Evolutionary conservation across 1,140 invertebrate species (phyloP), one percentile per base, ranked within the genome.

Genomic region (Brachionus plicatilis): DNA sequence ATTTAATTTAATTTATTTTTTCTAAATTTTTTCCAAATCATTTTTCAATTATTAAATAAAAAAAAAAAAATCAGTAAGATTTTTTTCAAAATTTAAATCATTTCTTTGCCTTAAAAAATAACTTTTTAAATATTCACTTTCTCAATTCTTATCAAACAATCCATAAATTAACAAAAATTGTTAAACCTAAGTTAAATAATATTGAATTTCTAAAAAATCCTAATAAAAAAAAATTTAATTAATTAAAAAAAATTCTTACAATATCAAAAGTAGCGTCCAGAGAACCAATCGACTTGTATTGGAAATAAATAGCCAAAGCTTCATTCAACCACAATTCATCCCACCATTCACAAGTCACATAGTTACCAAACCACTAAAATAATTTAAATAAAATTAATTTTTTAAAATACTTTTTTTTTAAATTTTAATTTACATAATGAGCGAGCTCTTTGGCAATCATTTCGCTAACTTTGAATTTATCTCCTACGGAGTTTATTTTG

Each of bases 251-350:
- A 33, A 33, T 56, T 53, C 17, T 83, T 83, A 72, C 91, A 84
- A 94, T 92, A 87, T 93, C 93, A 94, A 94, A 95, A 7, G 93
- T 91, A 45, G 93, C 94, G 86, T 94, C 93, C 0, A 95, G 92
- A 91, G 94, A 88, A 17, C 89, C 86, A 11, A 88, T 11, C 56
- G 86, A 86, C 8, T 86, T 79, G 68, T 88, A 88, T 75, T 89
- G 87, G 12, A 90, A 60, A 27, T 4, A 83, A 6, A 29, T 83
- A 11, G 82, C 89, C 88, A 91, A 89, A 11, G 89, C 90, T 86
- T 91, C 90, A 80, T 90, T 90, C 2, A 91, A 85, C 90, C 90
- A 91, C 0, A 90, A 84, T 85, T 91, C 88, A 85, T 88, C 88
- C 90, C 91, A 91, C 90, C 90, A 89, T 2, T 85, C 76, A 84